phyloP scores from a whole-genome alignment of 2,113 vertebrate species.

The Poicephalus gulielmi region DNA sequence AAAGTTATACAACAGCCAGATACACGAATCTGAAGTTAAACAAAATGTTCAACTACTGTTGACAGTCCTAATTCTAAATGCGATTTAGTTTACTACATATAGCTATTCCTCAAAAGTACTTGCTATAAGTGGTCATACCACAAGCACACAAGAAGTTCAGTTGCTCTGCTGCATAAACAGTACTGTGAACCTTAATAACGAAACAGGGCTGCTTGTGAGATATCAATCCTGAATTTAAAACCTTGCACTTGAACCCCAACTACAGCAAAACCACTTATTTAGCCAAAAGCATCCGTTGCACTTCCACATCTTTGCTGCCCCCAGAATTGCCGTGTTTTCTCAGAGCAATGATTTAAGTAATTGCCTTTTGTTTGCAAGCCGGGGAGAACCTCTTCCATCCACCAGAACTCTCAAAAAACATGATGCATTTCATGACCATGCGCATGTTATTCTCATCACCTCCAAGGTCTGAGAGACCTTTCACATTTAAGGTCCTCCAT shows the following conservation, averaged over 20 bases:
- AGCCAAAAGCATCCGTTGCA: not conserved
- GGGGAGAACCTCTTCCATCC: not conserved
- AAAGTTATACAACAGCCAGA: not conserved
- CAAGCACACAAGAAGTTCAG: not conserved
- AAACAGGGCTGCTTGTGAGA: not conserved
- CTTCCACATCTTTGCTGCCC: not conserved
- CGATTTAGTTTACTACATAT: not conserved
- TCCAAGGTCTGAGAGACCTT: not conserved
- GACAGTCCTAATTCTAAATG: not conserved
- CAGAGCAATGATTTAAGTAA: not conserved
- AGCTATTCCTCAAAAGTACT: not conserved
- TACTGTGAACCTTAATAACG: not conserved
- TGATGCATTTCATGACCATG: rapidly evolving
- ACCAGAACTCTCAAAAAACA: not conserved
- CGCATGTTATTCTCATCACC: not conserved
- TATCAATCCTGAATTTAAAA: not conserved
- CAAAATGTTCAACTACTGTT: not conserved
- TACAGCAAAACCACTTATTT: not conserved
- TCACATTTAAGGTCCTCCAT: not conserved
- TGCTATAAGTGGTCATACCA: not conserved
- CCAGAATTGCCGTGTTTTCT: not conserved
- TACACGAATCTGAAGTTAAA: not conserved
- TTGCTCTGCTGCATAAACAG: not conserved
- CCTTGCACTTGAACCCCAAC: not conserved
- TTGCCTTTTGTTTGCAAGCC: not conserved